Base-by-base conservation (phyloP, 2,797 vertebrate genomes). In the Benthosema pterotum region DNA sequence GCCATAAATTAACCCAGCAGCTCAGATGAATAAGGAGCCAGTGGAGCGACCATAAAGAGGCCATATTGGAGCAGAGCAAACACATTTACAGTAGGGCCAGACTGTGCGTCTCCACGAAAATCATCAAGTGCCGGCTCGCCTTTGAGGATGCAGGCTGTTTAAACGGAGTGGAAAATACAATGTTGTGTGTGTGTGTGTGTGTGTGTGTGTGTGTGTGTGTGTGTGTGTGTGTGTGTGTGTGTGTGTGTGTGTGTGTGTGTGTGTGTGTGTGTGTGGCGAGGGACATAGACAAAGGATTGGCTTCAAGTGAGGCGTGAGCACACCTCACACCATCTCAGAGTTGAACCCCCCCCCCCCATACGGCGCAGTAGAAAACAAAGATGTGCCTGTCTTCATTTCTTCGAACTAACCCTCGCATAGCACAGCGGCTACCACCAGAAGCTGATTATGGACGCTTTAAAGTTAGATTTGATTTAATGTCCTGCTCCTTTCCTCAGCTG, bases 381-480 rank as follows among this genome's bases (percentile, higher is more conserved):
- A 88, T 86, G 71, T 83, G 78, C 83, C 85, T 90, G 89, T 91
- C 81, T 76, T 83, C 51, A 38, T 78, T 71, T 75, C 75, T 71
- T 70, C 66, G 76, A 80, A 71, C 53, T 79, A 81, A 80, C 82
- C 80, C 79, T 9, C 77, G 79, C 77, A 74, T 69, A 71, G 80
- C 73, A 79, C 77, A 75, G 78, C 43, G 59, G 75, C 86, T 60
- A 69, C 77, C 82, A 88, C 77, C 80, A 87, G 85, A 91, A 87
- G 87, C 86, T 82, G 82, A 89, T 90, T 91, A 90, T 73, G 78
- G 80, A 81, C 84, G 72, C 86, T 89, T 90, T 83, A 90, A 91
- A 89, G 83, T 87, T 88, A 82, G 83, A 90, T 83, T 90, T 88
- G 82, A 90, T 88, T 90, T 87, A 89, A 90, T 84, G 84, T 89